phyloP scores from a whole-genome alignment of 2,113 vertebrate species.

The Arenaria interpres region DNA sequence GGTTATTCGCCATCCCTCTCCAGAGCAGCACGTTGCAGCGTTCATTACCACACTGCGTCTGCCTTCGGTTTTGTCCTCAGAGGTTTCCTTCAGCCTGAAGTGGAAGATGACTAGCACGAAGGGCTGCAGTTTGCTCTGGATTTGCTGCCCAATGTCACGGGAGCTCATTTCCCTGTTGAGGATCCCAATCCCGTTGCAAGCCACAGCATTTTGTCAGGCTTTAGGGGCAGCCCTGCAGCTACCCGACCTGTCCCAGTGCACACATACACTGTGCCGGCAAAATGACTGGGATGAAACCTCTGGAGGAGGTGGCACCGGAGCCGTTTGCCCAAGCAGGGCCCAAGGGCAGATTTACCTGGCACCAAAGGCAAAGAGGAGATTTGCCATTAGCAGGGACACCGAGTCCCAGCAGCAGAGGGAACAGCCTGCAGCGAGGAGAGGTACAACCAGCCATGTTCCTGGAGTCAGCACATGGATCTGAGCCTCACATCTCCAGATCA shows the following conservation, averaged over 20 bases:
- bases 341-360: background rate
- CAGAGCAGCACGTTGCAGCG: background rate
- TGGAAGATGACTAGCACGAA: accelerated
- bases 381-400: background rate
- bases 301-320: background rate
- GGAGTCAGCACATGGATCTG: background rate
- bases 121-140: background rate
- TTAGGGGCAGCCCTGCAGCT: background rate
- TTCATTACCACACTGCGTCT: background rate
- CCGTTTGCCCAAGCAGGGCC: background rate
- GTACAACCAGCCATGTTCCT: background rate
- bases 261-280: background rate
- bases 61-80: background rate
- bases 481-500: background rate
- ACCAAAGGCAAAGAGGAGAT: background rate
- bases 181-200: background rate
- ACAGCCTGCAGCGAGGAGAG: background rate
- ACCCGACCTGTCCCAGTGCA: background rate
- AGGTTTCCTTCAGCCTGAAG: background rate
- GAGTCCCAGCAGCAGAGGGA: background rate
- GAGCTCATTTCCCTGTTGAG: background rate
- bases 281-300: background rate
- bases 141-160: background rate
- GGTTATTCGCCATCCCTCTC: background rate
- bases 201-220: background rate